A percentile compares a stretch with the other conserved stretches of the same genome.
phyloP scores from a whole-genome alignment of 2,113 vertebrate species.

The Boleophthalmus pectinirostris region DNA sequence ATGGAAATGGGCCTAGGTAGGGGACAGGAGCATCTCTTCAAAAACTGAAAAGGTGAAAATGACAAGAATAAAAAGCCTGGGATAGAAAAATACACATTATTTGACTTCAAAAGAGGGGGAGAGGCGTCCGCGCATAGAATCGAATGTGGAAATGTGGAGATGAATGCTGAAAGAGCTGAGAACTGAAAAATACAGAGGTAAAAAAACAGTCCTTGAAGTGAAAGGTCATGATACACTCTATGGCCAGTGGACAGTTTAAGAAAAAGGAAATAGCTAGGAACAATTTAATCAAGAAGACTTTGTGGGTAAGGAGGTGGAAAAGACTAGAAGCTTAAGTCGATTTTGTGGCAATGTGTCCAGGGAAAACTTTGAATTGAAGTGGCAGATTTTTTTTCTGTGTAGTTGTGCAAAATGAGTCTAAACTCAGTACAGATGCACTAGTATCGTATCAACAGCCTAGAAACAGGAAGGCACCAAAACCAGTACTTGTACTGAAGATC shows the following conservation, averaged over 20 bases:
- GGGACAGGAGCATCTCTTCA: not conserved
- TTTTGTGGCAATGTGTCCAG: not conserved
- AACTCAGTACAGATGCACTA: too few species aligned
- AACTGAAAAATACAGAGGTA: slow-evolving; percentile 1
- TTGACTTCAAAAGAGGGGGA: slow-evolving; percentile 12
- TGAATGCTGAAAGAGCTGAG: not conserved
- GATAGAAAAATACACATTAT: slow-evolving; percentile 23
- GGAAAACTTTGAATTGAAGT: too few species aligned
- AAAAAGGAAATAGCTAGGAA: not conserved
- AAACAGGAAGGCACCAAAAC: too few species aligned
- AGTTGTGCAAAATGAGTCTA: too few species aligned
- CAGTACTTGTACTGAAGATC: too few species aligned
- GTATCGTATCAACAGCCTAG: too few species aligned
- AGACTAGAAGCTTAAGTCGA: not conserved
- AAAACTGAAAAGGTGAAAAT: not conserved
- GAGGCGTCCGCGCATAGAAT: not conserved
- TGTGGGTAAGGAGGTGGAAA: not conserved
- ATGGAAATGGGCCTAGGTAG: not conserved
- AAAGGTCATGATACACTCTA: slow-evolving; percentile 44
- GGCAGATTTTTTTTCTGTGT: too few species aligned
- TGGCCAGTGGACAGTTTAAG: not conserved
- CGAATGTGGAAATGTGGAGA: not conserved
- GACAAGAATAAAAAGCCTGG: slow-evolving; percentile 7
- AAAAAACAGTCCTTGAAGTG: slow-evolving; percentile 35
- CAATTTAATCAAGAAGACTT: not conserved